Evolutionary conservation across 2,888 invertebrate species (phyloP).

Genomic region (Clivina fossor): DNA sequence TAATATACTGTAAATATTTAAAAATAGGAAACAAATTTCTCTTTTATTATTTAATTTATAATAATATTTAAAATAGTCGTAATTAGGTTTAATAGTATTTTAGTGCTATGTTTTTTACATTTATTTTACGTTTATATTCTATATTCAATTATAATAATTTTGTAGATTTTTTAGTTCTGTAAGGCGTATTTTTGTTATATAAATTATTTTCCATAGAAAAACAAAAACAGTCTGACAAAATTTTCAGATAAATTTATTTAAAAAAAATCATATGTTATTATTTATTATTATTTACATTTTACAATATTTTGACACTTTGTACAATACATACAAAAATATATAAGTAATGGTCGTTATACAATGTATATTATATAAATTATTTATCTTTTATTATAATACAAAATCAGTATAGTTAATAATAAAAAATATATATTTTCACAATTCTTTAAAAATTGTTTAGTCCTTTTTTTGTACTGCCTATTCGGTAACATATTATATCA

Average conservation of each 20-base stretch:
- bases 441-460: too few relatives aligned
- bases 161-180: neutral
- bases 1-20: too few relatives aligned
- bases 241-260: too few relatives aligned
- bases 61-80: neutral
- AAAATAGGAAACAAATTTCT: too few relatives aligned
- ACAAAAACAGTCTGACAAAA: slow-evolving; percentile 1
- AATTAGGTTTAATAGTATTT: neutral
- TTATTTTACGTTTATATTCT: neutral
- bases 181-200: neutral
- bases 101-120: neutral
- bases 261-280: neutral
- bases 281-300: slow-evolving; percentile 1
- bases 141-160: neutral
- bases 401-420: too few relatives aligned
- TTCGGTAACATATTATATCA: too few relatives aligned
- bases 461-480: too few relatives aligned
- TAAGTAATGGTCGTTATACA: too few relatives aligned
- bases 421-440: too few relatives aligned
- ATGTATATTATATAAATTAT: too few relatives aligned
- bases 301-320: neutral
- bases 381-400: too few relatives aligned
- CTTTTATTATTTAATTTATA: too few relatives aligned
- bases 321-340: slow-evolving; percentile 3
- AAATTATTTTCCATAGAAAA: neutral